A percentile compares a stretch with the other conserved stretches of the same genome.
Evolutionary conservation across 2,113 vertebrate species (phyloP).

Genomic region (Callocephalon fimbriatum): DNA sequence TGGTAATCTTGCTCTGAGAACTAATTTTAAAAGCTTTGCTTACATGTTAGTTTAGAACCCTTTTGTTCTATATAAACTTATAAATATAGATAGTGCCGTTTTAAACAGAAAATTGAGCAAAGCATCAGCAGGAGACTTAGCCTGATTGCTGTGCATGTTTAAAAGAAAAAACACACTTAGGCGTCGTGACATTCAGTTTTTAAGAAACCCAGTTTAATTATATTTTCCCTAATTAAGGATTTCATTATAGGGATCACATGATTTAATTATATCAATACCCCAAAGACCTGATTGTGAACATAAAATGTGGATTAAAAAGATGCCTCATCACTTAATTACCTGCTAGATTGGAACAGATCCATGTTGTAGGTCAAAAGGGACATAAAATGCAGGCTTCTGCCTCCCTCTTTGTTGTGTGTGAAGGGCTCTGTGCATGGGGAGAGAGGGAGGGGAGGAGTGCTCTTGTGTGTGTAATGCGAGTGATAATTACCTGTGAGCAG

Average conservation of each 20-base stretch:
- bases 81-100: background rate
- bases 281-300: conserved; percentile 72
- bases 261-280: conserved; percentile 75
- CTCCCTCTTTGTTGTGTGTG: conserved; percentile 52
- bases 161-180: conserved; percentile 54
- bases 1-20: background rate
- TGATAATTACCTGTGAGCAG: conserved; percentile 33
- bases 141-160: conserved; percentile 10
- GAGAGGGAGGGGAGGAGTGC: background rate
- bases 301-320: conserved; percentile 74
- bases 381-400: conserved; percentile 63
- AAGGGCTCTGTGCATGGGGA: background rate
- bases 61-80: background rate
- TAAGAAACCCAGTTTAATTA: conserved; percentile 67
- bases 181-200: conserved; percentile 44
- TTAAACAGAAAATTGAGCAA: conserved; percentile 21
- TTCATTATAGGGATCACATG: conserved; percentile 72
- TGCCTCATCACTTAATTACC: conserved; percentile 74
- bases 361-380: conserved; percentile 72
- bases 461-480: background rate
- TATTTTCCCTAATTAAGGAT: conserved; percentile 74
- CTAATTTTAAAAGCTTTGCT: background rate
- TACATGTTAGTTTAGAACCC: background rate
- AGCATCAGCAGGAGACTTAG: conserved; percentile 16
- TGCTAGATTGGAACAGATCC: conserved; percentile 74